phyloP scores from a whole-genome alignment of 2,113 vertebrate genomes.

The Paraplagusia blochii region DNA sequence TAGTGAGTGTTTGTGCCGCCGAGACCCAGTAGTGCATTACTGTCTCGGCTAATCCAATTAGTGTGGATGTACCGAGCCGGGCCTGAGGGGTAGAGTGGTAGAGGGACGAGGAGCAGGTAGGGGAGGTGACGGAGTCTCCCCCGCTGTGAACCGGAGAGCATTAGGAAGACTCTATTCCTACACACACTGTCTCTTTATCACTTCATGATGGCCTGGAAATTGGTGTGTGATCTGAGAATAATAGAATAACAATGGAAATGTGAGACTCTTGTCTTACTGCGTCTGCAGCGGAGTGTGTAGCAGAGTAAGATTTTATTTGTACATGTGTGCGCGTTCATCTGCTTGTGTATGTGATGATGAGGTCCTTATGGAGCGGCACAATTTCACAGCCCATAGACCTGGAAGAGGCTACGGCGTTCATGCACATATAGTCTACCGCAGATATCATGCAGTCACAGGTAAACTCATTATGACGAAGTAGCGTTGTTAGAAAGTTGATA shows the following conservation, averaged over 20 bases:
- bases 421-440: neutral
- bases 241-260: constrained; percentile 15
- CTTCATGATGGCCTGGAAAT: constrained; percentile 52
- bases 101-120: constrained; percentile 43
- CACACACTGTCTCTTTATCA: constrained; percentile 51
- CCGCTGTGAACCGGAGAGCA: constrained; percentile 54
- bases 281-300: neutral
- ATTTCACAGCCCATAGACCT: constrained; percentile 39
- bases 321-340: neutral
- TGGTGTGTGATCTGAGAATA: constrained; percentile 36
- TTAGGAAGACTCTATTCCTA: constrained; percentile 53
- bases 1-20: constrained; percentile 63
- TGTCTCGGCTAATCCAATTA: constrained; percentile 77
- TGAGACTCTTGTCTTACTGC: constrained; percentile 5
- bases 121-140: constrained; percentile 15
- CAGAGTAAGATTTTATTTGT: neutral
- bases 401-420: constrained; percentile 18
- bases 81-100: constrained; percentile 32
- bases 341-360: constrained; percentile 29
- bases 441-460: neutral
- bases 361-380: constrained; percentile 19
- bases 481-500: too few species aligned
- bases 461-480: too few species aligned
- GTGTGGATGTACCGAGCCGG: constrained; percentile 51
- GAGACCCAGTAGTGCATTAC: constrained; percentile 70